Percentiles rank a stretch among this genome's conserved stretches.
These are phyloP conservation scores for Quiscalus mexicanus DNA, from an alignment of 2,113 vertebrate genomes.

Conservation along the genomic window DNA sequence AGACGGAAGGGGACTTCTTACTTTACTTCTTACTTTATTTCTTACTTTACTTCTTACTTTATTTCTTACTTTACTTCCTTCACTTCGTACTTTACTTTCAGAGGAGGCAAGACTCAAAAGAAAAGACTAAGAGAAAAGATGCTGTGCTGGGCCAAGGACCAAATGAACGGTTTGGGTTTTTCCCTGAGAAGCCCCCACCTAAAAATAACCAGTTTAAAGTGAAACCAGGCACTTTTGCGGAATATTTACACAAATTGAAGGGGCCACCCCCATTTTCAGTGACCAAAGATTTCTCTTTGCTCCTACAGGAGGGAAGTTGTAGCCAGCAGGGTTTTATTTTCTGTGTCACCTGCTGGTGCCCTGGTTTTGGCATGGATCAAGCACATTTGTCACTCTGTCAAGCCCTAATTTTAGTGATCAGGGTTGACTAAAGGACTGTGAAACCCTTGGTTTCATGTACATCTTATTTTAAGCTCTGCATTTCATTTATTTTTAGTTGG, in stretches of 20 bases:
- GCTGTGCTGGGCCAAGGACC: accelerated
- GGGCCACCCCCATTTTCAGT: background rate
- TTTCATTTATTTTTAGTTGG: constrained; percentile 49
- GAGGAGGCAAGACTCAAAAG: background rate
- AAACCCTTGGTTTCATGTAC: constrained; percentile 10
- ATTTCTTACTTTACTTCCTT: too few species aligned
- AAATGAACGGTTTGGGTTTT: background rate
- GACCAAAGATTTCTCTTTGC: background rate
- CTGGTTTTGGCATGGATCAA: background rate
- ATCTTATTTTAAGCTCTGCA: background rate
- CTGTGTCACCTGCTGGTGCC: background rate
- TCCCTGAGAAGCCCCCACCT: background rate
- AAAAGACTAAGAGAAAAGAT: background rate
- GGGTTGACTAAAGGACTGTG: background rate
- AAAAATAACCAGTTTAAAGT: background rate
- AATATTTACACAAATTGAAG: background rate
- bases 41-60: too few species aligned
- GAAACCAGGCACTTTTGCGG: background rate
- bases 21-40: too few species aligned
- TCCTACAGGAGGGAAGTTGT: background rate
- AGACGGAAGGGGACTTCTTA: background rate
- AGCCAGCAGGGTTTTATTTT: background rate
- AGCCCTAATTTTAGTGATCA: background rate
- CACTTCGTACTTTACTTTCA: background rate
- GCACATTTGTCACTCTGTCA: constrained; percentile 14